Base-by-base conservation (phyloP, 64 coral and sea anemone species). In the Astreopora myriophthalma region DNA sequence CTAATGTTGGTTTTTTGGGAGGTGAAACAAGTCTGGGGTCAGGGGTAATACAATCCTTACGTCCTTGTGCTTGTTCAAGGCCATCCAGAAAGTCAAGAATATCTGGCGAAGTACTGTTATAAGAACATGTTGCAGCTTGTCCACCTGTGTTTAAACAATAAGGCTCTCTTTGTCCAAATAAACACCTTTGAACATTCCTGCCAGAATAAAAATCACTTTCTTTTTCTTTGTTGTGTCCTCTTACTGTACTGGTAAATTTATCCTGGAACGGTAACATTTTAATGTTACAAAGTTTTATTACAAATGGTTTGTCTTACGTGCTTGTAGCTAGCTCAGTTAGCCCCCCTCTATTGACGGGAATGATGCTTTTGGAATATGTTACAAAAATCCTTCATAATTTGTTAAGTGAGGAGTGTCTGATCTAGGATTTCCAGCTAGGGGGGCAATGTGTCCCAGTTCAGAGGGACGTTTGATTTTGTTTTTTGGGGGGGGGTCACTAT, bases 81-180 rank as follows among this genome's bases (percentile, higher is more conserved):
- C 90, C 90, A 36, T 75, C 71, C 65, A 85, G 90, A 74, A 83
- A 83, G 57, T 83, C 79, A 7, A 83, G 16, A 65, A 83, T 83
- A 29, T 83, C 79, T 24, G 61, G 34, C 65, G 79, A 83, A 22
- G 52, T 35, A 34, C 31, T 83, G 57, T 36, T 34, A 26, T 83
- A 32, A 37, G 52, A 20, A 64, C 32, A 64, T 6, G 10, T 8
- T 5, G 5, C 22, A 20, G 22, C 28, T n/a, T 83, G 7, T 5
- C 3, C 17, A 62, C 61, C 48, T 37, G 52, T 83, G 1, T 19
- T 12, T 6, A 57, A 12, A 65, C 14, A 3, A 2, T 23, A 31
- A 19, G 33, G 2, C 10, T 39, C 57, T 23, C 8, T 19, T 83
- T 83, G 55, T n/a, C 33, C 79, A 83, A 83, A 83, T 37, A 83